Percentiles rank a stretch among this genome's conserved stretches.
These are phyloP conservation scores for Venustaconcha ellipsiformis DNA, from an alignment of 1,140 invertebrate genomes.

Conservation along the genomic window DNA sequence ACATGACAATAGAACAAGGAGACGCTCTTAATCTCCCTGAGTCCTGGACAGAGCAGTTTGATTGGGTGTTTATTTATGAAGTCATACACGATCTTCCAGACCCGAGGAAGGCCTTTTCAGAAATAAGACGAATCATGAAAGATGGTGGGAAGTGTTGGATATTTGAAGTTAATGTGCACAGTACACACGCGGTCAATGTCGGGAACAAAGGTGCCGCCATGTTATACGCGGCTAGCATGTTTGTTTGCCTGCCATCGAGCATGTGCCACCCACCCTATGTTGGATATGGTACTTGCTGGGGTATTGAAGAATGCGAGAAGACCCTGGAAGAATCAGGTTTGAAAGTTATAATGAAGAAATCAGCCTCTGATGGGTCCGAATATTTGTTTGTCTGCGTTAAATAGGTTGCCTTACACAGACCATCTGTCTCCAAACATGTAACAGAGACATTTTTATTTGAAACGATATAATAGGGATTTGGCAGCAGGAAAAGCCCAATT, in stretches of 20 bases:
- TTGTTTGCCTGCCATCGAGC: constrained; percentile 1
- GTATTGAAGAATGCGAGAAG: not conserved
- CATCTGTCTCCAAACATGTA: too few relatives aligned
- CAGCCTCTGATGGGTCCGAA: too few relatives aligned
- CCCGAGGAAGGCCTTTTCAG: constrained; percentile 1
- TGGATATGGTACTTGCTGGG: not conserved
- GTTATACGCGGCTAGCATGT: not conserved
- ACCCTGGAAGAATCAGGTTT: not conserved
- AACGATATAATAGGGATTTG: too few relatives aligned
- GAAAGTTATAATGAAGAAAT: too few relatives aligned
- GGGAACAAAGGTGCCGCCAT: not conserved
- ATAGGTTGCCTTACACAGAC: too few relatives aligned
- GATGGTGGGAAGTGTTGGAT: not conserved
- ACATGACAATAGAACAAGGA: not conserved
- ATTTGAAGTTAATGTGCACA: not conserved
- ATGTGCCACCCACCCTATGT: not conserved
- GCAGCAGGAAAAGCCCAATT: too few relatives aligned
- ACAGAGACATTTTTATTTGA: too few relatives aligned
- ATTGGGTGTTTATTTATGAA: constrained; percentile 7
- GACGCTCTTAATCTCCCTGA: not conserved
- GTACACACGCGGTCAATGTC: not conserved
- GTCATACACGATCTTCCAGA: constrained; percentile 10
- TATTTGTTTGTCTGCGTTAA: too few relatives aligned
- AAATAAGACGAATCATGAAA: constrained; percentile 8
- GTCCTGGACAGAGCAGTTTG: not conserved